phyloP scores from a whole-genome alignment of 1,140 invertebrate genomes.

The Galendromus occidentalis region DNA sequence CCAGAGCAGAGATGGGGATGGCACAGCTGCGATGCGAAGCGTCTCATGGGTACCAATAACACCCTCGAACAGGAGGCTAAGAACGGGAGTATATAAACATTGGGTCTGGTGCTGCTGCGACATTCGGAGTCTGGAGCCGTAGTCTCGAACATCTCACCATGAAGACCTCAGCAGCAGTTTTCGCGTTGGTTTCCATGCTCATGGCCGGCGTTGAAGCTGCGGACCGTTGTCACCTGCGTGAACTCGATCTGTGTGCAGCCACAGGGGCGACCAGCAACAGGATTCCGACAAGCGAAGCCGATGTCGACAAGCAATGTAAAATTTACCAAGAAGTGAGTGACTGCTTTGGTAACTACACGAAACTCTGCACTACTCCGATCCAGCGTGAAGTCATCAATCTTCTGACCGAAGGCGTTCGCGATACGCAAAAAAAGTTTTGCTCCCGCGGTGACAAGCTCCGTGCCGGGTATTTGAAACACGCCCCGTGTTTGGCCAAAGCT shows the following conservation, averaged over 20 bases:
- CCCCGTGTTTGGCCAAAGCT: neutral
- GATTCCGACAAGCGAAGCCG: constrained; percentile 15
- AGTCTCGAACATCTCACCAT: too few species aligned
- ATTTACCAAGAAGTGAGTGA: constrained; percentile 17
- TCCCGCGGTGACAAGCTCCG: neutral
- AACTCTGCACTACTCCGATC: constrained; percentile 22
- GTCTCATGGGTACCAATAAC: too few species aligned
- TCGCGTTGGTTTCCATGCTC: too few species aligned
- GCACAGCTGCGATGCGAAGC: too few species aligned
- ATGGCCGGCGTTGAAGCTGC: neutral
- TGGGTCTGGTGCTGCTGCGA: too few species aligned
- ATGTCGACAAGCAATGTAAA: constrained; percentile 20
- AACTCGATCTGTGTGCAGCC: constrained; percentile 22
- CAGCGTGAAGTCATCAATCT: constrained; percentile 22
- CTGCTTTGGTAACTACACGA: constrained; percentile 20
- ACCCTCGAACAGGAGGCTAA: too few species aligned
- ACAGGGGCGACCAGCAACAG: constrained; percentile 19
- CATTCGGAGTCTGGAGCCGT: too few species aligned
- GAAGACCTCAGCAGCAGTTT: too few species aligned
- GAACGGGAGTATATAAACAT: too few species aligned
- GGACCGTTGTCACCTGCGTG: constrained; percentile 19
- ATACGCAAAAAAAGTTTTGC: constrained; percentile 21
- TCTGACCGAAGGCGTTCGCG: constrained; percentile 17
- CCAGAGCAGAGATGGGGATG: too few species aligned
- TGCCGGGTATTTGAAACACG: neutral